Percentiles rank a stretch among this genome's conserved stretches.
Evolutionary conservation across 2,888 invertebrate species (phyloP).

Genomic region (Ichneumoninae sp.): DNA sequence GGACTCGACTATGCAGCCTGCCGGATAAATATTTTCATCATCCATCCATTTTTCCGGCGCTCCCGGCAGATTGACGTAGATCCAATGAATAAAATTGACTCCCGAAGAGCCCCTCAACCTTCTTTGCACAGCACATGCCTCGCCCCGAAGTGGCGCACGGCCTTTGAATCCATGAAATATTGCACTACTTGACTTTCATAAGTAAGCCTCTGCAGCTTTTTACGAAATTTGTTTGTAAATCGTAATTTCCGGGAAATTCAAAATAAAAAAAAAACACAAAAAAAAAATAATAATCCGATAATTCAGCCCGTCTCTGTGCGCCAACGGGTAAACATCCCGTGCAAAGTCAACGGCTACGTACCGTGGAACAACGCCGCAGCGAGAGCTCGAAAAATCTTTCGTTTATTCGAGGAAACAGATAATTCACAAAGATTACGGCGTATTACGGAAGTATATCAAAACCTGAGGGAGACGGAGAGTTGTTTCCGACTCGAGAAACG

Average conservation of each 20-base stretch:
- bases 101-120: background rate
- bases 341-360: background rate
- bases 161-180: constrained; percentile 5
- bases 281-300: background rate
- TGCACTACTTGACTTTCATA: constrained; percentile 9
- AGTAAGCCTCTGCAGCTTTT: background rate
- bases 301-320: background rate
- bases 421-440: background rate
- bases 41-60: background rate
- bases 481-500: background rate
- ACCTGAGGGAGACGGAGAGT: background rate
- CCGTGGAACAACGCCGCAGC: background rate
- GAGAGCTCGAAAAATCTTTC: background rate
- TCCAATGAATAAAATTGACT: constrained; percentile 21
- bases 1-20: too few species aligned
- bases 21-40: background rate
- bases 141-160: background rate
- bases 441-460: background rate
- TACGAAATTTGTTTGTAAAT: constrained; percentile 1
- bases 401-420: background rate
- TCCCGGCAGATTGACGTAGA: background rate
- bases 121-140: background rate
- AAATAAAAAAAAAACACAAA: background rate
- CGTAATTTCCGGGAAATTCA: too few species aligned
- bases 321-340: background rate